A percentile compares a stretch with the other conserved stretches of the same genome.
phyloP scores from a whole-genome alignment of 1,140 invertebrate genomes.

The Bathynomus jamesi region DNA sequence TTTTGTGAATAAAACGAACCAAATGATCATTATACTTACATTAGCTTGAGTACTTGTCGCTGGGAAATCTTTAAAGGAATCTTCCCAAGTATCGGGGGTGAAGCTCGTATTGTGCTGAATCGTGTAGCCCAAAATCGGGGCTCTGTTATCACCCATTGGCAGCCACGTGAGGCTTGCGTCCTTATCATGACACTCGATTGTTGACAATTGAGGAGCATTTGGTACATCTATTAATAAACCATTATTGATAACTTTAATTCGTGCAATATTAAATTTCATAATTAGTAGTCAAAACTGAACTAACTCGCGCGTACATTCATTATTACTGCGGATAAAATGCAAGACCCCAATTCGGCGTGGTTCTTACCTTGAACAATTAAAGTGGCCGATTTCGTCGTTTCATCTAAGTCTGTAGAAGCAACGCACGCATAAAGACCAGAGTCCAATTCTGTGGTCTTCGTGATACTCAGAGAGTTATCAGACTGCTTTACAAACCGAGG shows the following conservation, averaged over 20 bases:
- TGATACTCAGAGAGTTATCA: conserved; percentile 88
- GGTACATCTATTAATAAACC: conserved; percentile 83
- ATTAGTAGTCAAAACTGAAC: too few species aligned
- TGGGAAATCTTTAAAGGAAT: conserved; percentile 44
- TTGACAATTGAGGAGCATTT: conserved; percentile 66
- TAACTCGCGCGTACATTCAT: too few species aligned
- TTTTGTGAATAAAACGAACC: background rate
- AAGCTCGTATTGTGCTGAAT: conserved; percentile 94
- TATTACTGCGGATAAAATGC: too few species aligned
- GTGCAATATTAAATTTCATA: too few species aligned
- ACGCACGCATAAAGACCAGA: conserved; percentile 93
- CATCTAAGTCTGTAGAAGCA: conserved; percentile 81
- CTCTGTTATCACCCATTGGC: conserved; percentile 84
- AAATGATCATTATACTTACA: conserved; percentile 17
- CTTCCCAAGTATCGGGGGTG: conserved; percentile 84
- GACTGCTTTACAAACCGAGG: conserved; percentile 66
- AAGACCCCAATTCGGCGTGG: too few species aligned
- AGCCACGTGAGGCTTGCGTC: conserved; percentile 73
- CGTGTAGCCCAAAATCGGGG: conserved; percentile 82
- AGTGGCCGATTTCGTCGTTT: conserved; percentile 70
- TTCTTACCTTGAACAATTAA: conserved; percentile 68
- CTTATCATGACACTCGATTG: conserved; percentile 58
- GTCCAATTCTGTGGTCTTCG: conserved; percentile 86
- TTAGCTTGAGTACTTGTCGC: conserved; percentile 32
- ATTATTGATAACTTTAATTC: too few species aligned